Base-by-base conservation (phyloP, 2,888 invertebrate species). In the Branchellion lobata region DNA sequence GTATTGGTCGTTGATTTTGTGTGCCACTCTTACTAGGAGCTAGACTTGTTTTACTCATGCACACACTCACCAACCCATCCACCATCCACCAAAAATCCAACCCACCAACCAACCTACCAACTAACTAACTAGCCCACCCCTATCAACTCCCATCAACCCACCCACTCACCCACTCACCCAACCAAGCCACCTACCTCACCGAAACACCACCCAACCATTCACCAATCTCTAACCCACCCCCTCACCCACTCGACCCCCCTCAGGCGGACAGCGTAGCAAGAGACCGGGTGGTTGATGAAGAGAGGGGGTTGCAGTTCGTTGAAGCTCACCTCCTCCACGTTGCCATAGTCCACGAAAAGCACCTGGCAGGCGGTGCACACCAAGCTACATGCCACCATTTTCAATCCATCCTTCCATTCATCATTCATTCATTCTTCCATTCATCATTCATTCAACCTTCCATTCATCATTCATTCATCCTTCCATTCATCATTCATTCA, bases 321-420 rank as follows among this genome's bases (percentile, higher is more conserved):
- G 31, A 82, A 69, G 0, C 88, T 86, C 74, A 91, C 87, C 0
- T 86, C 86, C 78, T 89, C 87, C 21, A 84, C 85, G 78, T 86
- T 87, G 33, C 93, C 93, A 83, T 87, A 88, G 88, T 93, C 93
- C 0, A 92, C 90, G 81, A 91, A 90, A 81, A 88, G 86, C 27
- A 92, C 90, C 65, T 89, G 88, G 11, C 33, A 65, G 36, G 74
- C 8, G 3, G n/a, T 47, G 8, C 31, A 24, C 34, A 29, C 18
- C n/a, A n/a, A n/a, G n/a, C n/a, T n/a, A n/a, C n/a, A n/a, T 11
- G 34, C 18, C 18, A 18, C 5, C 1, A 31, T 74, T 51, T 40
- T 31, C 24, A 27, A 5, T 0, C 24, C 40, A 21, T 31, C 3
- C 11, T 14, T 29, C 36, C 24, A 36, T 34, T 33, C 47, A 11